A percentile compares a stretch with the other conserved stretches of the same genome.
Evolutionary conservation across 2,797 vertebrate species (phyloP).

Genomic region (Oreortyx pictus): DNA sequence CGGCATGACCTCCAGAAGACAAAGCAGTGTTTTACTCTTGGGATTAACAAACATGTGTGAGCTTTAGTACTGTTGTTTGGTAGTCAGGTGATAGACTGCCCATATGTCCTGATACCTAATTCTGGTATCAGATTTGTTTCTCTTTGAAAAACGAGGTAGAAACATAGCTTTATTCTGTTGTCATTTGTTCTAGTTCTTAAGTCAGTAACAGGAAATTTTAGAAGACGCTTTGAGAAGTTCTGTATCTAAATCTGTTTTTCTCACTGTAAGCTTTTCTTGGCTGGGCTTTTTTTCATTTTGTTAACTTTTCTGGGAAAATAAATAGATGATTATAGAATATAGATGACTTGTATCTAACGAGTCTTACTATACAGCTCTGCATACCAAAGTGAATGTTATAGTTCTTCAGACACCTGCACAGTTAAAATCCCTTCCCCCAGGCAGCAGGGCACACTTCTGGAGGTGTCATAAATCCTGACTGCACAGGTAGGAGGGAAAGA

Average conservation of each 20-base stretch:
- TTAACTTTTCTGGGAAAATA: neutral
- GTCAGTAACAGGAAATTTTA: neutral
- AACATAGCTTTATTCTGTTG: neutral
- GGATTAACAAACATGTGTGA: slow-evolving; percentile 67
- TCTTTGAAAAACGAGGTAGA: slow-evolving; percentile 17
- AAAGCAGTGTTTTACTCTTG: slow-evolving; percentile 61
- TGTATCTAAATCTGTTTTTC: neutral
- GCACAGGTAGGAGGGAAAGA: neutral
- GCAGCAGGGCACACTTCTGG: neutral
- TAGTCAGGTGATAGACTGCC: slow-evolving; percentile 73
- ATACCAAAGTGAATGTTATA: neutral
- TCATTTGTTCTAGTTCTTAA: neutral
- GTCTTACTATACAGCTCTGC: neutral
- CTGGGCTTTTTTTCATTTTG: neutral
- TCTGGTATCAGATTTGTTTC: slow-evolving; percentile 7
- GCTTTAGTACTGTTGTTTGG: slow-evolving; percentile 54
- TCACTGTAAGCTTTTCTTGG: neutral
- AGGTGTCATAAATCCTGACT: neutral
- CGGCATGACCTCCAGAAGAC: slow-evolving; percentile 9
- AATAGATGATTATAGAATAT: neutral
- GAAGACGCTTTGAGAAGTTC: neutral
- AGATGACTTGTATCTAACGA: neutral
- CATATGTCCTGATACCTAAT: slow-evolving; percentile 69
- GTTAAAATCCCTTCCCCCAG: neutral
- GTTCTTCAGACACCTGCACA: neutral